A percentile compares a stretch with the other conserved stretches of the same genome.
phyloP scores from a whole-genome alignment of 2,113 vertebrate genomes.

The Grus americana region DNA sequence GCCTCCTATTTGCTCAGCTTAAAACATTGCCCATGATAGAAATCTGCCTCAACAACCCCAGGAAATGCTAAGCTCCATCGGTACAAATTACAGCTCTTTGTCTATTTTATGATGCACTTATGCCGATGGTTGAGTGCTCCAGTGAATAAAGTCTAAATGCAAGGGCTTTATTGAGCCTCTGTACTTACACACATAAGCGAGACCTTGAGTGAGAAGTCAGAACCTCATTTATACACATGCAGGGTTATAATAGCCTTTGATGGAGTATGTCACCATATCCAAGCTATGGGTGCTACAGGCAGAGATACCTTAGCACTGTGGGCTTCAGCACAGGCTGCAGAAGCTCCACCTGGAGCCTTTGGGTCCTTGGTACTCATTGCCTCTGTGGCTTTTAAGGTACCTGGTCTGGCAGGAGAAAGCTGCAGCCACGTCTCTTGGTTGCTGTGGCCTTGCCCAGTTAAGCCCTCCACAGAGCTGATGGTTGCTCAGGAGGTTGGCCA shows the following conservation, averaged over 20 bases:
- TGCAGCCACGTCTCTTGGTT: not conserved
- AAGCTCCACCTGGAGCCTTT: not conserved
- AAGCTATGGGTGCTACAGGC: not conserved
- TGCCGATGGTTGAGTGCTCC: not conserved
- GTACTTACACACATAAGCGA: not conserved
- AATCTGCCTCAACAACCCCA: not conserved
- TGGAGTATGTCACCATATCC: not conserved
- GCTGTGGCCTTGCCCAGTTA: not conserved
- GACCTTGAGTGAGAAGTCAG: not conserved
- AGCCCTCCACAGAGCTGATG: not conserved
- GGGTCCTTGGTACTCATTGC: not conserved
- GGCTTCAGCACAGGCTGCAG: not conserved
- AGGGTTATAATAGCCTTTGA: not conserved
- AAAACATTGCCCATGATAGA: not conserved
- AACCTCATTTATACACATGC: not conserved
- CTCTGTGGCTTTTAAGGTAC: not conserved
- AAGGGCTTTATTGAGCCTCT: constrained; percentile 12
- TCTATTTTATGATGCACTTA: constrained; percentile 50
- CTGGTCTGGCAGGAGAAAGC: not conserved
- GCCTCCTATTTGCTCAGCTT: not conserved
- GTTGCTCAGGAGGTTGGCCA: not conserved
- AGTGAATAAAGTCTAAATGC: constrained; percentile 28
- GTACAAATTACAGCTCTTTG: constrained; percentile 11
- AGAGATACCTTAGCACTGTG: not conserved
- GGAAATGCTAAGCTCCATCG: not conserved